phyloP scores from a whole-genome alignment of 2,113 vertebrate species.

The Malurus alboscapulatus region DNA sequence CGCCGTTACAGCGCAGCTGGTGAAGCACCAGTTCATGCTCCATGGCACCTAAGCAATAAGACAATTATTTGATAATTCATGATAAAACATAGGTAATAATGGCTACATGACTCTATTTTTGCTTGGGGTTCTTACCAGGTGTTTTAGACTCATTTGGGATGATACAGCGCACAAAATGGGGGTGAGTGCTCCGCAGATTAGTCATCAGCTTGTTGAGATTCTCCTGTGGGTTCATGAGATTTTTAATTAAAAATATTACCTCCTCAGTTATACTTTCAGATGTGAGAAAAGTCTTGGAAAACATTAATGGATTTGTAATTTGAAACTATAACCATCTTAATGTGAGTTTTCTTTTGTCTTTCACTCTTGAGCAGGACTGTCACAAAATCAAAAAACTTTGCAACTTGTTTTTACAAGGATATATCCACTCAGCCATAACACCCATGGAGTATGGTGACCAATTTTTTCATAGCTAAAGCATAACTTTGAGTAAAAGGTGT shows the following conservation, averaged over 20 bases:
- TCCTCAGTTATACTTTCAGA: not conserved
- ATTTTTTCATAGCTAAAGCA: not conserved
- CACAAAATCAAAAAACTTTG: not conserved
- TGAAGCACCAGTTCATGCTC: constrained; percentile 44
- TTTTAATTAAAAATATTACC: not conserved
- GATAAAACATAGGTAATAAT: not conserved
- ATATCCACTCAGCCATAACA: not conserved
- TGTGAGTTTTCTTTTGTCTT: not conserved
- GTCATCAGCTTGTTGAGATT: constrained; percentile 80
- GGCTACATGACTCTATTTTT: not conserved
- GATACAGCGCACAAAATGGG: constrained; percentile 23
- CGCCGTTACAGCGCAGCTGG: constrained; percentile 20
- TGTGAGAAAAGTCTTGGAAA: not conserved
- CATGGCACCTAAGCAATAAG: constrained; percentile 69
- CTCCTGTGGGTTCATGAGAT: constrained; percentile 68
- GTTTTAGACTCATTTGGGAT: constrained; percentile 39
- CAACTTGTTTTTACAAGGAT: not conserved
- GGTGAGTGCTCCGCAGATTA: constrained; percentile 27
- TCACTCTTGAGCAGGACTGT: not conserved
- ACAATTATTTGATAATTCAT: not conserved
- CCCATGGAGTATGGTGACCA: not conserved
- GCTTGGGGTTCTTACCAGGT: not conserved
- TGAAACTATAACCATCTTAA: not conserved
- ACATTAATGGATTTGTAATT: not conserved
- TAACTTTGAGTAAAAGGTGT: not conserved